Evolutionary conservation across 2,797 vertebrate genomes (phyloP), one percentile per base, ranked within the genome.

Genomic region (Chelon auratus): DNA sequence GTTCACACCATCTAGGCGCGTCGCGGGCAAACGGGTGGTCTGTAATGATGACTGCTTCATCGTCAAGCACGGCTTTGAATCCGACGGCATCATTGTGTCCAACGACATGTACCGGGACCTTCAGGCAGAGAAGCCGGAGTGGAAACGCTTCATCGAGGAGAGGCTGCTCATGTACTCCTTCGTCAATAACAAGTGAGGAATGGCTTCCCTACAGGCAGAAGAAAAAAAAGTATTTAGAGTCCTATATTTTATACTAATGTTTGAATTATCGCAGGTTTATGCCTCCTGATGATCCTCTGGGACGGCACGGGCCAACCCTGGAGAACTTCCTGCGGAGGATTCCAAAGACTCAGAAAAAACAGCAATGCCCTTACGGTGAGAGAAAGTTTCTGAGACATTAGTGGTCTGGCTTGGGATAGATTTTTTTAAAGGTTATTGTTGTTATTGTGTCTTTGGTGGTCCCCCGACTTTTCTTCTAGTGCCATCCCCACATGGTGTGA

Each of bases 351-450:
- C 93, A 93, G 68, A 97, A 96, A 81, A 98, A 96, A 71, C 95
- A 95, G 69, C 94, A 88, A 0, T 99, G 97, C 72, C 97, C 97
- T 75, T 99, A 99, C 2, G 97, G 97, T 99, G 92, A 96, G 96
- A 87, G 62, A 15, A 54, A 26, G 5, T 43, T 2, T 11, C 0
- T 10, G 12, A 11, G 12, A 40, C 39, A 40, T 12, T 13, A 13
- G 11, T 3, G 12, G 13, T 14, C 40, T 9, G 12, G 40, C 4
- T 13, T 13, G 40, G 13, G 3, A 4, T 13, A 2, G 30, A 33
- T 33, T 33, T 33, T 33, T 8, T 1, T 33, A 6, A 8, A 8
- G 30, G 30, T 33, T 33, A 33, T 33, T 33, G 30, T 33, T 33
- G 30, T 33, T 33, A 33, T 33, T 8, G 30, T 33, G 30, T 33